These are phyloP conservation scores for Drosophila pseudoobscura DNA, from an alignment of 1,140 invertebrate genomes.

Conservation along the genomic window DNA sequence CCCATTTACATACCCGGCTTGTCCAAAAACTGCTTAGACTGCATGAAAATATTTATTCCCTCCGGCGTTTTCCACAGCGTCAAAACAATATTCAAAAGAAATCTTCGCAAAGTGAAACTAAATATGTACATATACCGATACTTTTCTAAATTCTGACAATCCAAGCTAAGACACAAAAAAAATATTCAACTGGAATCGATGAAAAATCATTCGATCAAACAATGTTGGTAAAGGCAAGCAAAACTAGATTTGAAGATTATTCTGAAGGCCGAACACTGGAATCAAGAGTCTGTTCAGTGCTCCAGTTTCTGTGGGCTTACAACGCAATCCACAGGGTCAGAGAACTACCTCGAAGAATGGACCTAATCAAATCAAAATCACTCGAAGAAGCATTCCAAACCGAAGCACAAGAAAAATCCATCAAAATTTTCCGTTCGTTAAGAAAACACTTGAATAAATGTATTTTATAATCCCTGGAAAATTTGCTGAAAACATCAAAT, in stretches of 20 bases:
- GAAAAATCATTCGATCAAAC: no score
- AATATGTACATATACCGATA: not conserved
- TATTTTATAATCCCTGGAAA: conserved; percentile 54
- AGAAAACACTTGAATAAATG: conserved; percentile 45
- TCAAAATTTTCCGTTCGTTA: conserved; percentile 14
- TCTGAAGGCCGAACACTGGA: no score
- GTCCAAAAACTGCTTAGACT: no score
- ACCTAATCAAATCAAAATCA: conserved; percentile 17
- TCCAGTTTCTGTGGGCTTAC: not conserved
- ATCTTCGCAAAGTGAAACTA: not conserved
- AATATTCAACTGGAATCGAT: no score
- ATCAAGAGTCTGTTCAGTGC: not conserved
- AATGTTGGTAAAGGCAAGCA: no score
- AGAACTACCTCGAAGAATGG: conserved; percentile 1
- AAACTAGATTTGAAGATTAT: no score
- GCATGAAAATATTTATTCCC: no score
- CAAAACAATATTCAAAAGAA: not conserved
- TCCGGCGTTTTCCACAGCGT: not conserved
- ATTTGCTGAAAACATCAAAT: conserved; percentile 71
- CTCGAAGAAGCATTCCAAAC: not conserved
- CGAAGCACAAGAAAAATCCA: conserved; percentile 2
- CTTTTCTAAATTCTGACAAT: not conserved
- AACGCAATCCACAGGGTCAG: not conserved
- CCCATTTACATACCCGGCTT: no score
- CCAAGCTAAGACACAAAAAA: no score